Evolutionary conservation across 1,140 invertebrate genomes (phyloP).

Genomic region (Melanaphis sacchari): DNA sequence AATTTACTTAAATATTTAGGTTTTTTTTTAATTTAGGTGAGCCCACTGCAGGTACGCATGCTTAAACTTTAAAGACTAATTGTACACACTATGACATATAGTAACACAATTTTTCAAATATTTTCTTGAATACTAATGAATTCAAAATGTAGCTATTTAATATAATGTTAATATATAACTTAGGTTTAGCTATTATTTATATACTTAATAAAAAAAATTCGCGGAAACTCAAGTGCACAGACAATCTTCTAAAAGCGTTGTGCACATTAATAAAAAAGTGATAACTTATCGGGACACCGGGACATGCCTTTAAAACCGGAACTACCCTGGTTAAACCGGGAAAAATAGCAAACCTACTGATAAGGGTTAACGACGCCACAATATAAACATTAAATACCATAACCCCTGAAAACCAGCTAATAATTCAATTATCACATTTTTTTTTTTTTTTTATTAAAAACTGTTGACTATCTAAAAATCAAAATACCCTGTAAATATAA

Average conservation of each 20-base stretch:
- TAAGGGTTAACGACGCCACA: not conserved
- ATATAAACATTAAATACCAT: not conserved
- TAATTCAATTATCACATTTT: not conserved
- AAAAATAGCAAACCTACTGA: not conserved
- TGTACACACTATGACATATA: not conserved
- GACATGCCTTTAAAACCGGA: no score
- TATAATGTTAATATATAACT: not conserved
- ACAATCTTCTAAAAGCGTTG: no score
- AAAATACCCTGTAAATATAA: not conserved
- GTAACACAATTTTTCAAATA: not conserved
- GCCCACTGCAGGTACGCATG: not conserved
- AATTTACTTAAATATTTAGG: not conserved
- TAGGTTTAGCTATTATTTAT: not conserved
- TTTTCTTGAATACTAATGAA: not conserved
- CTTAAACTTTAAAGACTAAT: no score
- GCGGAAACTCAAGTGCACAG: not conserved
- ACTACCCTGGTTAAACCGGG: no score
- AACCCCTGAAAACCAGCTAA: not conserved
- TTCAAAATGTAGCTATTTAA: not conserved
- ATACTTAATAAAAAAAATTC: not conserved
- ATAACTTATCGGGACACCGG: no score
- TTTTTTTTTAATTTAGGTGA: not conserved
- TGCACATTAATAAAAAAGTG: not conserved
- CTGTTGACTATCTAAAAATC: not conserved
- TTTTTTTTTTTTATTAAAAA: not conserved